phyloP scores from a whole-genome alignment of 2,113 vertebrate genomes.

The Lampris incognitus region DNA sequence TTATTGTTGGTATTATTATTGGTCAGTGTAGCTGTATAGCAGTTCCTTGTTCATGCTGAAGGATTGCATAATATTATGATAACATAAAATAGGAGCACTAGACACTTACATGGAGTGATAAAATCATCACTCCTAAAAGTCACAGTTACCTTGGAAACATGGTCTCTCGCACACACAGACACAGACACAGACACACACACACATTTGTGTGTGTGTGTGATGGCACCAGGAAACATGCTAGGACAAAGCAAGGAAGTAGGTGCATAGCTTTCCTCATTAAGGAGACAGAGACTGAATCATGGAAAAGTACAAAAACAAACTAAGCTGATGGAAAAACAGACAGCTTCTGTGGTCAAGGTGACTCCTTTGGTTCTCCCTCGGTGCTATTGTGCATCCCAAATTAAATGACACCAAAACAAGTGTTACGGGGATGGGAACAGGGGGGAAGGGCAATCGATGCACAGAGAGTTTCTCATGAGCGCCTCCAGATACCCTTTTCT shows the following conservation, averaged over 20 bases:
- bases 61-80: too few species aligned
- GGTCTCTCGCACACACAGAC: background rate
- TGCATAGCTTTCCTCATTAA: conserved; percentile 56
- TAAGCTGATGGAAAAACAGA: conserved; percentile 28
- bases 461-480: too few species aligned
- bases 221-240: conserved; percentile 69
- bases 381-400: background rate
- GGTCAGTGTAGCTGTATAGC: too few species aligned
- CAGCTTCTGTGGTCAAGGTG: background rate
- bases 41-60: too few species aligned
- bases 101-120: background rate
- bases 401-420: background rate
- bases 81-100: too few species aligned
- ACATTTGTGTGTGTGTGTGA: background rate
- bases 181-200: background rate
- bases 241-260: conserved; percentile 82
- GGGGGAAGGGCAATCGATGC: too few species aligned
- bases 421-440: background rate
- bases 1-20: too few species aligned
- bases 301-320: conserved; percentile 55
- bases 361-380: too few species aligned
- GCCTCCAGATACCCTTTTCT: too few species aligned
- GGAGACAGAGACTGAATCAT: conserved; percentile 27
- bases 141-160: too few species aligned
- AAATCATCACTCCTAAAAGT: background rate